Base-by-base conservation (phyloP, 2,797 vertebrate species). In the Rhinatrema bivittatum region DNA sequence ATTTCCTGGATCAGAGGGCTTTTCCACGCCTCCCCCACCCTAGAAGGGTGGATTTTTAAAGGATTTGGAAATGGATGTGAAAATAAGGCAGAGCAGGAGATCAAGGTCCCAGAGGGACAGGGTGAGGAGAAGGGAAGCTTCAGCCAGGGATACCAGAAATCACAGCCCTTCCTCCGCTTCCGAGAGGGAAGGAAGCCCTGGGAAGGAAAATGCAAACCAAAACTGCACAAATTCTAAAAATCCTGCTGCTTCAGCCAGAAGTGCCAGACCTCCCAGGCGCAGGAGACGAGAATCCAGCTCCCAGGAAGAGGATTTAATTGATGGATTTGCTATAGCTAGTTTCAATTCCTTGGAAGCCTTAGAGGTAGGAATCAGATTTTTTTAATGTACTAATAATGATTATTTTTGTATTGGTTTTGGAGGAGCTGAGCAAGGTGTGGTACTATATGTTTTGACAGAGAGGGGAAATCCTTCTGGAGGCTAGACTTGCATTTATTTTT, bases 271-370 rank as follows among this genome's bases (percentile, higher is more conserved):
- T 67, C 88, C 87, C 39, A 79, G 91, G 56, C 75, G 90, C 65
- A 90, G 90, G 55, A 86, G 93, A 75, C 84, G 90, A 27, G 91
- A 91, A 79, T 94, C 92, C 64, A 87, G 91, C 73, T 95, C 93
- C 19, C 93, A 95, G 74, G 93, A 97, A 60, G 93, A 97, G 79
- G 93, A 96, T 59, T 86, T 96, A 70, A 93, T 97, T 77, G 93
- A 97, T 85, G 93, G 91, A 58, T 96, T 97, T 82, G 90, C 93
- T 60, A 95, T 96, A 19, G 65, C 89, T 80, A 94, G 93, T 59
- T 96, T 96, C 85, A 86, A 79, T 76, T 93, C 89, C 63, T 83
- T 97, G 80, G 91, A 96, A 66, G 86, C 89, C 62, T 76, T 95
- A 66, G 88, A 95, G 93, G 93, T 96, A 74, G 77, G 88, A 36